Conservation (phyloP, 1,140 invertebrate genomes). For the Halictus rubicundus region DNA sequence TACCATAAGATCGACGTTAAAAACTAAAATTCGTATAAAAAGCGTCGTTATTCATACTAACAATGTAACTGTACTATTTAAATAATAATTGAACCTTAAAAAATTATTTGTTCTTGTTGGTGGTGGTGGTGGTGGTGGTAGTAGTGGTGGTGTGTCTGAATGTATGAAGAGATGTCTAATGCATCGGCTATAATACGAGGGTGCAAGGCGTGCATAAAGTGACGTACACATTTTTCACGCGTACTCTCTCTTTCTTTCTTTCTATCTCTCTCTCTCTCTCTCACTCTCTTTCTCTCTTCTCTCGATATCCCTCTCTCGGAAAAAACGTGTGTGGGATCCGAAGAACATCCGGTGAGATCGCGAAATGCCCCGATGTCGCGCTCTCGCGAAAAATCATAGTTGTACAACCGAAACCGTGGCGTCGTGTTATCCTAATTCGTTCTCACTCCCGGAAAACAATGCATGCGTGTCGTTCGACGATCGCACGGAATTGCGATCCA, state of each 20-base stretch:
- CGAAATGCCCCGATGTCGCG: conserved; percentile 59
- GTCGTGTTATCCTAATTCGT: background rate
- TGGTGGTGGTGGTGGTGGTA: conserved; percentile 22
- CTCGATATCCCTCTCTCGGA: background rate
- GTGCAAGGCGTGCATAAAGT: conserved; percentile 56
- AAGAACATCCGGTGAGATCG: conserved; percentile 63
- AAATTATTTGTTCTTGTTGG: conserved; percentile 72
- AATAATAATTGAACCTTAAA: conserved; percentile 77
- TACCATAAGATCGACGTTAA: conserved; percentile 77
- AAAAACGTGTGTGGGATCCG: background rate
- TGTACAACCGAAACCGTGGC: background rate
- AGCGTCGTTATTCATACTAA: conserved; percentile 79
- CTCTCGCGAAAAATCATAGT: conserved; percentile 23
- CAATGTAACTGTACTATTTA: conserved; percentile 76
- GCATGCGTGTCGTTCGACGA: background rate
- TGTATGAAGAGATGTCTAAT: conserved; percentile 64
- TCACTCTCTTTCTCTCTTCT: too few species aligned
- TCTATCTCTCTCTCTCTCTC: too few species aligned
- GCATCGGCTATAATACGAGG: conserved; percentile 58
- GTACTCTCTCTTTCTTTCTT: conserved; percentile 3
- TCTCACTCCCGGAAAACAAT: background rate
- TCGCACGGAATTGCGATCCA: conserved; percentile 21
- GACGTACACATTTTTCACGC: conserved; percentile 20
- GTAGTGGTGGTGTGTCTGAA: conserved; percentile 59
- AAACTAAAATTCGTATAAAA: conserved; percentile 81